Base-by-base conservation (phyloP, 2,113 vertebrate species). In the Seriola rivoliana region DNA sequence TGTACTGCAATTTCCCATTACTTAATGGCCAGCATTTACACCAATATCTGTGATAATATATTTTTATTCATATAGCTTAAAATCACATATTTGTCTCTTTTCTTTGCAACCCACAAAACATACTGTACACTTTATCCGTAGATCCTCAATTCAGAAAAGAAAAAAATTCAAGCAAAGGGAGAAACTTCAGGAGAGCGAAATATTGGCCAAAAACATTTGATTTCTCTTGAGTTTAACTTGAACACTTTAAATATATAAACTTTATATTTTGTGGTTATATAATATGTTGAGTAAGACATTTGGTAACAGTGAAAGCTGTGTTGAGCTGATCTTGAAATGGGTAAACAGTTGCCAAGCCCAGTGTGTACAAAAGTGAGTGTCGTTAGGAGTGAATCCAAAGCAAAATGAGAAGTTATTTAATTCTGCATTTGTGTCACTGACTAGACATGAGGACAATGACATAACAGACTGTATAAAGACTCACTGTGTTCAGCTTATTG, bases 251-350 rank as follows among this genome's bases (percentile, higher is more conserved):
- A 9, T n/a, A 10, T 55, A 12, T 12, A 11, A 23, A 55, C 8
- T 55, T 55, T 23, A 55, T 29, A 29, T 25, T 6, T 58, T 40
- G 1, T 62, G 5, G 68, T 77, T 78, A 60, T 66, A 2, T 69
- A 40, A 54, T 71, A 44, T 63, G 42, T 80, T 75, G 67, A 14
- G 69, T 67, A 71, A 71, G 63, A 12, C 14, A 52, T 89, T 78
- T 84, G 67, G 44, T 67, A 86, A 78, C 40, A 0, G 32, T 0
- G n/a, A 72, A 71, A 29, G 23, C 40, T 4, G n/a, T 55, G 54
- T 46, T 46, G 25, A 68, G 74, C 48, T 40, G 52, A 36, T 54
- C 55, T 72, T 34, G 36, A 76, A 76, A 66, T 57, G 59, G 50
- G 58, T 55, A 64, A 77, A 78, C 44, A 7, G 8, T 79, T 13